Base-by-base conservation (phyloP, 2,113 vertebrate species). In the Peromyscus maniculatus region DNA sequence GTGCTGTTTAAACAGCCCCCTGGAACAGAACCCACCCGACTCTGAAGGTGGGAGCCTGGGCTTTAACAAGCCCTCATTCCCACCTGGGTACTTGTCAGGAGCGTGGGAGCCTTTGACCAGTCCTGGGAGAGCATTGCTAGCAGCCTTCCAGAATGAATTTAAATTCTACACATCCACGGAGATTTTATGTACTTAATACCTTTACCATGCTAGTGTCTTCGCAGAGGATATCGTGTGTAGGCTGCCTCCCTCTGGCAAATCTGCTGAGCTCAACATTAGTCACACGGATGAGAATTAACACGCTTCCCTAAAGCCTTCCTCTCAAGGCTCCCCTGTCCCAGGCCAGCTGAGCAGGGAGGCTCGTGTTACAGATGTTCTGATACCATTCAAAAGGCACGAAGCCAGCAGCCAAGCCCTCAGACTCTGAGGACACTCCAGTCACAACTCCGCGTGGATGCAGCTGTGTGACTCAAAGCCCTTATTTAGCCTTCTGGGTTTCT, bases 401-500 rank as follows among this genome's bases (percentile, higher is more conserved):
- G 77, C 83, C 84, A 15, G 78, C 28, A 67, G 5, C 79, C 66
- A 19, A 67, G 78, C 28, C 69, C 84, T 69, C 71, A 11, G 24
- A 1, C 79, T 43, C 49, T 0, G 0, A 59, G 57, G n/a, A 43
- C 16, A 0, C 83, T 91, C 66, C 0, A 46, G 62, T 12, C 89
- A 62, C 39, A 22, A 49, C 80, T 9, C 21, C 52, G 71, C 88
- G 19, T 80, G 17, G 10, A 9, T 21, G 49, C 89, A 95, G 82
- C 96, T 91, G 78, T 57, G 93, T 21, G 36, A 59, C 82, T 77
- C 91, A 64, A 39, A 77, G 46, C 64, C 95, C 67, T 57, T 91
- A 78, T 95, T 96, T 93, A 95, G 94, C 83, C 49, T 21, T 46
- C 8, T 3, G 57, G 8, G 67, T 94, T 95, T 91, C 94, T 96